Conservation (phyloP, 2,888 invertebrate genomes). For the Volucella zonaria region DNA sequence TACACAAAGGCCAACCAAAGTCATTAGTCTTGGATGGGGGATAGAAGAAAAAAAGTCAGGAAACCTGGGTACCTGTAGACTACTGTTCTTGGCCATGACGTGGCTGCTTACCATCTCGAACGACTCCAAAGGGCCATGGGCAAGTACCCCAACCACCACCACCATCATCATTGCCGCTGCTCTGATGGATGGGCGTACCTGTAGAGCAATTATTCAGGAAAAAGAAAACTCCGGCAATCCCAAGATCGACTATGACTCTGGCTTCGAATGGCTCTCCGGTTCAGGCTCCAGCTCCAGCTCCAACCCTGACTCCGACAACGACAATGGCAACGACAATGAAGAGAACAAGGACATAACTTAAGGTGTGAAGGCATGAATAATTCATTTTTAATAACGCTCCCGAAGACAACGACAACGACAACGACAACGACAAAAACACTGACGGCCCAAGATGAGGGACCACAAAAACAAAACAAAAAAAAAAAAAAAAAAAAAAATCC, state of each 20-base stretch:
- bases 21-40: conserved; percentile 64
- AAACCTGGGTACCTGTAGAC: conserved; percentile 1
- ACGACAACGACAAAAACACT: conserved; percentile 39
- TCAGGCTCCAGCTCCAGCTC: too few relatives aligned
- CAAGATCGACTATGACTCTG: conserved; percentile 29
- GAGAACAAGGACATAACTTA: conserved; percentile 78
- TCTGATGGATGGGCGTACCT: conserved; percentile 65
- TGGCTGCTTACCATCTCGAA: conserved; percentile 1
- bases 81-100: conserved; percentile 1
- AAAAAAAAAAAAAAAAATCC: not conserved
- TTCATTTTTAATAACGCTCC: conserved; percentile 72
- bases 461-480: conserved; percentile 11
- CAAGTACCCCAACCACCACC: conserved; percentile 7
- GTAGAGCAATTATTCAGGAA: conserved; percentile 61
- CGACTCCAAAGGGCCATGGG: not conserved
- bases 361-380: conserved; percentile 77
- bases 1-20: conserved; percentile 60
- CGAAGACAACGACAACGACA: conserved; percentile 52
- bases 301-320: conserved; percentile 37
- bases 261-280: not conserved
- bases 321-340: conserved; percentile 73
- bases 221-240: conserved; percentile 6
- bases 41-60: conserved; percentile 33
- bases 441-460: conserved; percentile 16
- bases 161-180: not conserved